Evolutionary conservation across 2,888 invertebrate species (phyloP).

Genomic region (Drosophila mimica): DNA sequence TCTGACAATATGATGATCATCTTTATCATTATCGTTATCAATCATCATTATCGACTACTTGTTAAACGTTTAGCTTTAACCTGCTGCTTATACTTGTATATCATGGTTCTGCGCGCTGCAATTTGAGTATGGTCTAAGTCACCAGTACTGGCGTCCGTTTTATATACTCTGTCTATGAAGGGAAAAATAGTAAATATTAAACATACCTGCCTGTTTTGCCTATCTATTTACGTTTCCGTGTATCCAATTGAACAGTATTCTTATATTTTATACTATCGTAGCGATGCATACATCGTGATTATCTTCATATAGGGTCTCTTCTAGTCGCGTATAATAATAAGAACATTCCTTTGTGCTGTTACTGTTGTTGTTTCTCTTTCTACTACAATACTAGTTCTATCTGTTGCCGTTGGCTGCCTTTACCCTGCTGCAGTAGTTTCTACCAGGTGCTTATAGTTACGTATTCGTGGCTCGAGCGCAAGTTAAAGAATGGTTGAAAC

Average conservation of each 20-base stretch:
- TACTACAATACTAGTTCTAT: conserved; percentile 25
- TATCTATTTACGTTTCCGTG: not conserved
- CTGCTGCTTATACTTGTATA: conserved; percentile 20
- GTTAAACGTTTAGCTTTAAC: conserved; percentile 38
- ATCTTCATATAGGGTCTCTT: conserved; percentile 2
- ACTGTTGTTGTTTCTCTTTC: conserved; percentile 1
- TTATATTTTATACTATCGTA: not conserved
- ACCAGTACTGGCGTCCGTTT: conserved; percentile 3
- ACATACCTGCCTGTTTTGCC: not conserved
- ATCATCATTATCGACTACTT: conserved; percentile 33
- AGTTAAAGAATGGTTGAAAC: conserved; percentile 1
- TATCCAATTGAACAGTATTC: not conserved
- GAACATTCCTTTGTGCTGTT: not conserved
- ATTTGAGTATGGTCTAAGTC: not conserved
- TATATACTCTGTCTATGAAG: not conserved
- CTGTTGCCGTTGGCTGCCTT: conserved; percentile 4
- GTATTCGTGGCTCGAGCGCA: conserved; percentile 26
- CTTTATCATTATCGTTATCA: conserved; percentile 15
- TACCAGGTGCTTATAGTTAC: conserved; percentile 35
- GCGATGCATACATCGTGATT: not conserved
- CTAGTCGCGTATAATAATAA: not conserved
- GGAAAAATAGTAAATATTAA: not conserved
- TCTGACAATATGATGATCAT: not conserved
- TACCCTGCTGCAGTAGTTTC: conserved; percentile 10
- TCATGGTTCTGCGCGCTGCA: conserved; percentile 4